Conservation (phyloP, 2,797 vertebrate species). For the Odontamblyopus rebecca region DNA sequence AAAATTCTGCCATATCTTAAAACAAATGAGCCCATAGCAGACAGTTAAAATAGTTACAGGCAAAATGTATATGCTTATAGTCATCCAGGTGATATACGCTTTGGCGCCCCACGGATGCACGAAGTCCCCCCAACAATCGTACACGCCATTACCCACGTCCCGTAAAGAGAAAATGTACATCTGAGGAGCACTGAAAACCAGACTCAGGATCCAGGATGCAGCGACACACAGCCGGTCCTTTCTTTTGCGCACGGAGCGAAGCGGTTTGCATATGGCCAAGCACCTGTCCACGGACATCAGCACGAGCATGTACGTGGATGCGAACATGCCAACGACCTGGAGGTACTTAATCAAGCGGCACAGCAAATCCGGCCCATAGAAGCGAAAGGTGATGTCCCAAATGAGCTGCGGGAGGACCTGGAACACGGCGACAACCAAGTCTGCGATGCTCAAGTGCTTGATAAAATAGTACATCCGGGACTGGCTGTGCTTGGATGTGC, state of each 20-base stretch:
- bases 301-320: constrained; percentile 96
- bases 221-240: constrained; percentile 87
- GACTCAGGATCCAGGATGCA: constrained; percentile 90
- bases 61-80: constrained; percentile 90
- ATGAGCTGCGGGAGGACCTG: constrained; percentile 97
- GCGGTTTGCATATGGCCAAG: constrained; percentile 91
- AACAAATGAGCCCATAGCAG: constrained; percentile 95
- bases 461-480: constrained; percentile 99
- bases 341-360: constrained; percentile 94
- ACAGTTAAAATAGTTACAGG: constrained; percentile 88
- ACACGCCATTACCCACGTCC: constrained; percentile 87
- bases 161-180: constrained; percentile 91
- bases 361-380: constrained; percentile 91
- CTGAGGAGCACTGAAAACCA: constrained; percentile 91
- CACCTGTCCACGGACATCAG: constrained; percentile 97
- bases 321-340: constrained; percentile 99
- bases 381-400: constrained; percentile 98
- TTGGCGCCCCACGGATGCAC: constrained; percentile 93
- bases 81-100: constrained; percentile 98
- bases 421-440: constrained; percentile 93
- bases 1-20: constrained; percentile 98
- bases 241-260: constrained; percentile 84
- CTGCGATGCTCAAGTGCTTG: constrained; percentile 97
- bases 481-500: constrained; percentile 86
- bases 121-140: constrained; percentile 96